Base-by-base conservation (phyloP, 2,888 invertebrate genomes). In the Drosophila pseudotakahashii region DNA sequence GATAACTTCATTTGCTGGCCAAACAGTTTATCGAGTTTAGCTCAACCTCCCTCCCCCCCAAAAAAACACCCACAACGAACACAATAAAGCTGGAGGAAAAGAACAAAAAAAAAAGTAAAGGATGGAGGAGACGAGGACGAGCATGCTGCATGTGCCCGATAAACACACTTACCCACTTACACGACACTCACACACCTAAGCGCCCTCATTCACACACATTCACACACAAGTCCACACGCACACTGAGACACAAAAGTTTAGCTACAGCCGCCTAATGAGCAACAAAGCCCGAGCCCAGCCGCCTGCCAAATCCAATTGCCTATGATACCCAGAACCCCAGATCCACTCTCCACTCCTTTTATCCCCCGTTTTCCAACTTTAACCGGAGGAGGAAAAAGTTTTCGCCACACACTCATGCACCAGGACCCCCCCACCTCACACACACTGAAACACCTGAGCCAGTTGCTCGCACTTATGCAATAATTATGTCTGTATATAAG, bases 121-220 rank as follows among this genome's bases (percentile, higher is more conserved):
- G 32, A 57, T 11, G 34, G 36, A 50, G 50, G 50, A 44, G 60
- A 41, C 39, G 47, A 42, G 44, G 67, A 67, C 39, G 48, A 61
- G 69, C 70, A 54, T 73, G 64, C 72, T 73, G 73, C 59, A 73
- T 72, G 63, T 63, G 66, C 66, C 64, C 66, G 62, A 81, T 77
- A 59, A 62, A 76, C 44, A 50, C 51, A 51, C 68, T 70, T 63
- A 76, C 48, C 47, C 51, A 51, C 68, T 70, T 63, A 39, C 61
- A 52, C 14, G 58, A 37, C 66, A 16, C 45, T 53, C 42, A 60
- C 42, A 59, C 30, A 30, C 30, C 30, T 30, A 30, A 30, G 30
- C 30, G 30, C 30, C n/a, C 55, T 50, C 45, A 58, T 32, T 55
- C 42, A 60, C 36, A 14, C 60, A 58, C 44, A 44, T 47, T 54